Evolutionary conservation across 2,888 invertebrate genomes (phyloP), one percentile per base, ranked within the genome.

Genomic region (Blera fallax): DNA sequence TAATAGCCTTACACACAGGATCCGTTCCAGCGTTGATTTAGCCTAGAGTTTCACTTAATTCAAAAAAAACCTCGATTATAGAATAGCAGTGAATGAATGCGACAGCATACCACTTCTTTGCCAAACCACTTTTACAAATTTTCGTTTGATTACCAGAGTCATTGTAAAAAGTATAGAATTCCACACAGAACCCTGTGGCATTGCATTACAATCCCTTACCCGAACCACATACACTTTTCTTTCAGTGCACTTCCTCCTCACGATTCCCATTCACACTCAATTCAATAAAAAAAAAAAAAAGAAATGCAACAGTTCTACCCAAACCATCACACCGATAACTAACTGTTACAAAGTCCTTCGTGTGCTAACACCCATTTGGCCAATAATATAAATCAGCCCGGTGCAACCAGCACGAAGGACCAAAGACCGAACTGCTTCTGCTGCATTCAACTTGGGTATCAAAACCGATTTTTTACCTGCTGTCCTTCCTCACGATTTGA

Each of bases 401-500:
- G 77, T 60, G 60, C 37, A 43, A 60, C 27, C 32, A 37, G 40
- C 37, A 72, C 58, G 58, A 80, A 60, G 11, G 45, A 67, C 34
- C n/a, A 80, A 60, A 8, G 45, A 67, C 34, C n/a, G 43, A 24
- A 18, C 45, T 58, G 50, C 40, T 54, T 3, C 40, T 48, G 62
- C 32, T 45, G 6, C 48, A 69, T 45, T 67, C 79, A 76, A 37
- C 60, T 70, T 54, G 54, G 60, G 27, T 85, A 85, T 85, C 74
- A 77, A 58, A 80, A 85, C 8, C 70, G 65, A 81, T 85, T 85
- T 80, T 77, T 81, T 72, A 85, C 85, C 81, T 85, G 81, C 32
- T 67, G 48, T 81, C 81, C 81, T 81, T 77, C 80, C 81, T 18
- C 65, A 74, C 69, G 64, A 80, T 84, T 84, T 74, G 69, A 60